Evolutionary conservation across 2,888 invertebrate genomes (phyloP).

Genomic region (Tinea trinotella): DNA sequence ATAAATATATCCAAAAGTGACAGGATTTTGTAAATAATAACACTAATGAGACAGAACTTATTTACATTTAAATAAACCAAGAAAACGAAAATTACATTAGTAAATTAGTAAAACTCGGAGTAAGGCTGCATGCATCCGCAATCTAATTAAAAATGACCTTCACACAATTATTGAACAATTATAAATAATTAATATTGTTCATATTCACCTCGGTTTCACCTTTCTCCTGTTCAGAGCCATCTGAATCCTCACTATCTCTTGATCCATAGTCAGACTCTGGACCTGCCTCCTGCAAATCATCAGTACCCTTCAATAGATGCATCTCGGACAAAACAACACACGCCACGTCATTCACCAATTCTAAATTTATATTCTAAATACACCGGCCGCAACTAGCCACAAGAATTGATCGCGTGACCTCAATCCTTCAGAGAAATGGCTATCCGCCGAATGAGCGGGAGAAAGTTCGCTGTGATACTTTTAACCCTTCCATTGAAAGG

Average conservation of each 20-base stretch:
- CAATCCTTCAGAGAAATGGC: constrained; percentile 66
- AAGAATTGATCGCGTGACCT: constrained; percentile 45
- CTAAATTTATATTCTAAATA: constrained; percentile 19
- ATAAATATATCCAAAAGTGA: too few species aligned
- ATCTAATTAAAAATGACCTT: too few species aligned
- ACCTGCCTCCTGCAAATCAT: constrained; percentile 57
- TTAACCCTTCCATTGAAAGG: constrained; percentile 34
- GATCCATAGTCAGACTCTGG: constrained; percentile 67
- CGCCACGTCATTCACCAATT: constrained; percentile 20
- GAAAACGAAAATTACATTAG: too few species aligned
- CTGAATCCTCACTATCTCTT: constrained; percentile 61
- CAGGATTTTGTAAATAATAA: too few species aligned
- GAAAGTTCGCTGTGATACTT: constrained; percentile 60
- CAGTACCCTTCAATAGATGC: constrained; percentile 46
- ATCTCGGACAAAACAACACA: constrained; percentile 30
- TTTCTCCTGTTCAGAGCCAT: constrained; percentile 76
- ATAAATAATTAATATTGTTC: too few species aligned
- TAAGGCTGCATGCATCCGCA: too few species aligned
- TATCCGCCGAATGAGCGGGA: constrained; percentile 60
- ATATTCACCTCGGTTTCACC: constrained; percentile 78
- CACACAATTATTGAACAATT: too few species aligned
- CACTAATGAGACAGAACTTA: too few species aligned
- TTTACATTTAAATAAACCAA: too few species aligned
- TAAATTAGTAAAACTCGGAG: too few species aligned
- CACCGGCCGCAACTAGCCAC: constrained; percentile 14